A percentile compares a stretch with the other conserved stretches of the same genome.
Evolutionary conservation across 2,797 vertebrate species (phyloP).

Genomic region (Molossus alvarezi): DNA sequence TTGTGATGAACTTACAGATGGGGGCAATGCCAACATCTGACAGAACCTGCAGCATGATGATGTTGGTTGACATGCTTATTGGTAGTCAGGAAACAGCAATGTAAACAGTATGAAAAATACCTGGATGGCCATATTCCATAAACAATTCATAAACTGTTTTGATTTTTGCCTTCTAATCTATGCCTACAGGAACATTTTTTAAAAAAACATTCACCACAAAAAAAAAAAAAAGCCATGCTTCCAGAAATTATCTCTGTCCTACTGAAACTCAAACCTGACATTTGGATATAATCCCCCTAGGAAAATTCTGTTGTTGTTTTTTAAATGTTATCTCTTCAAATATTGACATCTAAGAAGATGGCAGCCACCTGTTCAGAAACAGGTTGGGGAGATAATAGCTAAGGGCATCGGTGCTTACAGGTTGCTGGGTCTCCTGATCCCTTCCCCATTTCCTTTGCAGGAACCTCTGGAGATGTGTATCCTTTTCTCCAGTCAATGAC

Average conservation of each 20-base stretch:
- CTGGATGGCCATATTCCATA: neutral
- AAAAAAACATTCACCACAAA: neutral
- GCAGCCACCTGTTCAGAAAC: slow-evolving; percentile 37
- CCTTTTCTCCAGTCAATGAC: slow-evolving; percentile 30
- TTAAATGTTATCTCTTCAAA: slow-evolving; percentile 70
- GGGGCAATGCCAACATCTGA: neutral
- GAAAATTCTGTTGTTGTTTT: slow-evolving; percentile 59
- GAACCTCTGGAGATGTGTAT: neutral
- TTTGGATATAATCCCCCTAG: slow-evolving; percentile 66
- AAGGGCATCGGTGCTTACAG: neutral
- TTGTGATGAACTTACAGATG: neutral
- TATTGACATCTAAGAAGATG: slow-evolving; percentile 47
- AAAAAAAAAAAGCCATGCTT: neutral
- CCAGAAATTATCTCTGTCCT: slow-evolving; percentile 64
- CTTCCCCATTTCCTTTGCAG: neutral
- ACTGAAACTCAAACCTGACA: slow-evolving; percentile 58
- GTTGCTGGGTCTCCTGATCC: neutral
- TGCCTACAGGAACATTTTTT: neutral
- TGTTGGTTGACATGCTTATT: neutral
- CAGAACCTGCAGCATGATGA: neutral
- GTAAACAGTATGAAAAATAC: slow-evolving; percentile 58
- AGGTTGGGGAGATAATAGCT: neutral
- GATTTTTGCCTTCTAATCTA: slow-evolving; percentile 56
- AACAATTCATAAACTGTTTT: neutral
- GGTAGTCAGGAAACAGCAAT: neutral